Evolutionary conservation across 2,113 vertebrate species (phyloP).

Genomic region (Caloenas nicobarica): DNA sequence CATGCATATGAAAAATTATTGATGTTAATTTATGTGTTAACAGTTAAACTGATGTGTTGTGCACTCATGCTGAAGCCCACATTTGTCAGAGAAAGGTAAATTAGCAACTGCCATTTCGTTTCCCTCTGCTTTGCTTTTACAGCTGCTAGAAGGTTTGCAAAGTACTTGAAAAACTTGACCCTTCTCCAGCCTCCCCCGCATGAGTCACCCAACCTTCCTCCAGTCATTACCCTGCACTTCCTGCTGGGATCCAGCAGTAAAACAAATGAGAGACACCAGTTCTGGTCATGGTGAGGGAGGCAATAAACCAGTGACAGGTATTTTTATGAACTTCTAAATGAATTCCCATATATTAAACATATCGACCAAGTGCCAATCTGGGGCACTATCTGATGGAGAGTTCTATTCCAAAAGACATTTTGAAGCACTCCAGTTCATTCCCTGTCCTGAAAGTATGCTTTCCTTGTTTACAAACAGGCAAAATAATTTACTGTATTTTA

Average conservation of each 20-base stretch:
- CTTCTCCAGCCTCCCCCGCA: slow-evolving; percentile 68
- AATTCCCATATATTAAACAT: slow-evolving; percentile 13
- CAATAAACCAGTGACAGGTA: slow-evolving; percentile 44
- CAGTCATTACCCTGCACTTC: slow-evolving; percentile 64
- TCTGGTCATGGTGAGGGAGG: slow-evolving; percentile 16
- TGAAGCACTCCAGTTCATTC: neutral
- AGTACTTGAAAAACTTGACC: slow-evolving; percentile 70
- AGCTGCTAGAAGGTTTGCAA: slow-evolving; percentile 59
- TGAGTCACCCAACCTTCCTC: slow-evolving; percentile 67
- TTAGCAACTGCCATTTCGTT: slow-evolving; percentile 15
- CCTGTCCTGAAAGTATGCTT: neutral
- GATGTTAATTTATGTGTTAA: neutral
- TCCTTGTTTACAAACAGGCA: neutral
- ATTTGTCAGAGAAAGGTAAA: slow-evolving; percentile 54
- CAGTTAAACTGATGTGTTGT: slow-evolving; percentile 8
- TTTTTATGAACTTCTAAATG: slow-evolving; percentile 31
- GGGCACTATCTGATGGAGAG: neutral
- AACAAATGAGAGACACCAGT: slow-evolving; percentile 54
- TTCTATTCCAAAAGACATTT: neutral
- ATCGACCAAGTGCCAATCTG: neutral
- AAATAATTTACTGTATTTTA: neutral
- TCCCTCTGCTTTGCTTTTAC: slow-evolving; percentile 57
- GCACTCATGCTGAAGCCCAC: neutral
- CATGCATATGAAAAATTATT: neutral
- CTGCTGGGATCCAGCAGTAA: slow-evolving; percentile 64